Percentiles rank a stretch among this genome's conserved stretches.
phyloP scores from a whole-genome alignment of 2,888 invertebrate genomes.

The Lymantria monacha region DNA sequence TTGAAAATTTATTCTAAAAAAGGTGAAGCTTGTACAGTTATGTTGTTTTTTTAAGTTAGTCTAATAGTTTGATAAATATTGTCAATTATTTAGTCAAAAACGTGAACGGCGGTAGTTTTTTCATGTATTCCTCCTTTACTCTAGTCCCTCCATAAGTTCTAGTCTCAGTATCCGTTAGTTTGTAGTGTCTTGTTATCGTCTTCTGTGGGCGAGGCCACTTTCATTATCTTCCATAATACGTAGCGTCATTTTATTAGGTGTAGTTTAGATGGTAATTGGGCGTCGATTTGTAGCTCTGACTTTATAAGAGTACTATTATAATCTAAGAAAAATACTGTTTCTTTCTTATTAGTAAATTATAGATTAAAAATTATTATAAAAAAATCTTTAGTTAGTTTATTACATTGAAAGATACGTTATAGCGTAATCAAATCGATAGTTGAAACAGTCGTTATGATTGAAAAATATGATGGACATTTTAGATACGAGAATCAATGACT shows the following conservation, averaged over 20 bases:
- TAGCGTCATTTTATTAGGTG: conserved; percentile 63
- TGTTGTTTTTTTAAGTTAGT: background rate
- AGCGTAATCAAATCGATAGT: background rate
- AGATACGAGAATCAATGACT: too few relatives aligned
- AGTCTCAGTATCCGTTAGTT: conserved; percentile 44
- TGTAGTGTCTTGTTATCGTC: conserved; percentile 60
- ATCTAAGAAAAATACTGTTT: background rate
- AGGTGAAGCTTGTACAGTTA: too few relatives aligned
- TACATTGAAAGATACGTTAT: background rate
- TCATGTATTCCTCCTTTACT: conserved; percentile 53
- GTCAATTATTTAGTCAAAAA: conserved; percentile 7
- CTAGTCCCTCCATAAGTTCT: conserved; percentile 74
- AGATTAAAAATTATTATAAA: background rate
- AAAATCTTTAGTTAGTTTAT: background rate
- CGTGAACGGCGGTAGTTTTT: conserved; percentile 39
- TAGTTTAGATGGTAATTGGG: conserved; percentile 46
- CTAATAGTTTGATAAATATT: background rate
- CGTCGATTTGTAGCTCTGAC: conserved; percentile 29
- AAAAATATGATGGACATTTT: too few relatives aligned
- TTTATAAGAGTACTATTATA: conserved; percentile 5
- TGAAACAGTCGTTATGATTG: too few relatives aligned
- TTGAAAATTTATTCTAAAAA: too few relatives aligned
- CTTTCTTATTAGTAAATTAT: background rate
- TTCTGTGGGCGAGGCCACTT: conserved; percentile 69
- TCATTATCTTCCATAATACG: conserved; percentile 67